Percentiles rank a stretch among this genome's conserved stretches.
phyloP scores from a whole-genome alignment of 2,888 invertebrate genomes.

The Caradrina clavipalpis region DNA sequence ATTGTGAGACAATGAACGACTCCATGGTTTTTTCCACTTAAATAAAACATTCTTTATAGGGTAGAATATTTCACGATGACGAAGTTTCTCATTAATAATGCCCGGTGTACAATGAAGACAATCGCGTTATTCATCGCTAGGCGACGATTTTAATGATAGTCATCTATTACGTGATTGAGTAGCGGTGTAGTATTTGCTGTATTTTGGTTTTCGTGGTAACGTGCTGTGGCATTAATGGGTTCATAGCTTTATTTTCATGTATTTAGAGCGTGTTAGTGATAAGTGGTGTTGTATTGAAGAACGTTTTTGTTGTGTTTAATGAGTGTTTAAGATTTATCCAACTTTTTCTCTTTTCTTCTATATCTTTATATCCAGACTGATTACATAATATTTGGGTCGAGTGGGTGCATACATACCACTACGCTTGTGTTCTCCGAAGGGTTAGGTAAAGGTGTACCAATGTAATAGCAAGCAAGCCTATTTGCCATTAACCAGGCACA shows the following conservation, averaged over 20 bases:
- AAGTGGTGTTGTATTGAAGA: not conserved
- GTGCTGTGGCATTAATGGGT: not conserved
- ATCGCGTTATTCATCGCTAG: conserved; percentile 65
- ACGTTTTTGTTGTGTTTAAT: not conserved
- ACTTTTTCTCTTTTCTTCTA: no score
- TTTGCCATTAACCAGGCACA: no score
- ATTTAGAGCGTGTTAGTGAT: not conserved
- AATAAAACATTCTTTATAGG: conserved; percentile 46
- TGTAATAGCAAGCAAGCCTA: no score
- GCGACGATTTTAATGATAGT: conserved; percentile 61
- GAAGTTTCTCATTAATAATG: conserved; percentile 67
- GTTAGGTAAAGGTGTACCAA: no score
- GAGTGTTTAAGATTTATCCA: no score
- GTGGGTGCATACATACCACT: no score
- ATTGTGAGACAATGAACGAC: conserved; percentile 4
- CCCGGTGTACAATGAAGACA: conserved; percentile 66
- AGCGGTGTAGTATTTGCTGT: conserved; percentile 44
- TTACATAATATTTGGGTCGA: no score
- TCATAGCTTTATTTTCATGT: no score
- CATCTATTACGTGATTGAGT: conserved; percentile 62
- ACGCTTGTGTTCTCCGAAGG: no score
- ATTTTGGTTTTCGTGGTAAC: conserved; percentile 15
- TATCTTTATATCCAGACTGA: no score
- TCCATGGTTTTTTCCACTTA: conserved; percentile 28
- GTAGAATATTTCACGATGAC: conserved; percentile 47